These are phyloP conservation scores for Cryptophagus acutangulus DNA, from an alignment of 2,888 invertebrate genomes.

Conservation along the genomic window DNA sequence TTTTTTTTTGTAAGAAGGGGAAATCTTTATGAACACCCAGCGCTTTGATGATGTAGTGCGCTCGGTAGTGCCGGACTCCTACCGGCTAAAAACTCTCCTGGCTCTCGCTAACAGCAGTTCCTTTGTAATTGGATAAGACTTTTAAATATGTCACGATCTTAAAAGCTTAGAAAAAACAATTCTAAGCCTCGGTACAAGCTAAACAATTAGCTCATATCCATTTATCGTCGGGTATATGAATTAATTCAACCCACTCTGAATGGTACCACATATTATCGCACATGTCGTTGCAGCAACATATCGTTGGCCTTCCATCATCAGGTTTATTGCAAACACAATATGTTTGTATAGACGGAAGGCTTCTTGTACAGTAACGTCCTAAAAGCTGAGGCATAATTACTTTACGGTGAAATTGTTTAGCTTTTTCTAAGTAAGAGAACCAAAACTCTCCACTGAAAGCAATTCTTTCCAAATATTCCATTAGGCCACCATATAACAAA, in stretches of 20 bases:
- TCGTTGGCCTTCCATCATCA: neutral
- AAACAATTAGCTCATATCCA: too few relatives aligned
- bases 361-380: neutral
- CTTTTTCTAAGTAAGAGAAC: neutral
- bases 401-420: neutral
- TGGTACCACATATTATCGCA: neutral
- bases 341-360: too few relatives aligned
- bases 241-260: neutral
- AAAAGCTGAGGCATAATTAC: neutral
- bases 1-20: neutral
- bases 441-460: conserved; percentile 4
- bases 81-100: too few relatives aligned
- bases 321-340: neutral
- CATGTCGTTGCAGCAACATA: neutral
- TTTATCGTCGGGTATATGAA: too few relatives aligned
- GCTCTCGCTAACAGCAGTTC: too few relatives aligned
- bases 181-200: too few relatives aligned
- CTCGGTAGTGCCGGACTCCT: too few relatives aligned
- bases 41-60: too few relatives aligned
- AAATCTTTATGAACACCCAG: too few relatives aligned
- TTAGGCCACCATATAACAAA: conserved; percentile 10
- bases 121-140: too few relatives aligned
- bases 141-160: too few relatives aligned
- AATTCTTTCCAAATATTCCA: conserved; percentile 6
- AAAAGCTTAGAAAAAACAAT: too few relatives aligned